phyloP scores from a whole-genome alignment of 2,888 invertebrate species.

The Willowsia nigromaculata region DNA sequence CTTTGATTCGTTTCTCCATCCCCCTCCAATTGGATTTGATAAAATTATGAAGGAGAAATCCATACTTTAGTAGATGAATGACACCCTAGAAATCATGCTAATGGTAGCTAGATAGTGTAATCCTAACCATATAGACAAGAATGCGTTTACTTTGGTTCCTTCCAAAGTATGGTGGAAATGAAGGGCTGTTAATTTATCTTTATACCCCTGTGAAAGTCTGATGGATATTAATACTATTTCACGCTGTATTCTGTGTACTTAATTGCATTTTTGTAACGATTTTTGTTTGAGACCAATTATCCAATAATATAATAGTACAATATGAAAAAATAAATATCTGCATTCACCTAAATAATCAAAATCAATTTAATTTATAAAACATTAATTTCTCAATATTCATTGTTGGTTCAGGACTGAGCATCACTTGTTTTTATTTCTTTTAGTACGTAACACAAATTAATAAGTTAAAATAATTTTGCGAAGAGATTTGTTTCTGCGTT shows the following conservation, averaged over 20 bases:
- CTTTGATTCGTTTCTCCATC: slow-evolving; percentile 92
- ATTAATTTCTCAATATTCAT: too few relatives aligned
- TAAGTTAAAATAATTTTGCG: neutral
- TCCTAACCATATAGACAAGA: too few relatives aligned
- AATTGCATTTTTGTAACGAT: neutral
- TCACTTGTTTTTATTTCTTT: neutral
- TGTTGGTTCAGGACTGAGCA: too few relatives aligned
- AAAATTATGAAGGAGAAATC: slow-evolving; percentile 98
- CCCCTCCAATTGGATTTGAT: slow-evolving; percentile 92
- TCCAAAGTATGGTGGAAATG: too few relatives aligned
- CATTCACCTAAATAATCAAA: neutral
- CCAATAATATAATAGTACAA: slow-evolving; percentile 15
- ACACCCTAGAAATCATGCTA: neutral
- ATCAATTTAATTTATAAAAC: neutral
- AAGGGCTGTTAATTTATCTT: neutral
- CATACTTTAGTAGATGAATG: slow-evolving; percentile 85
- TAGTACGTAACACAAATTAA: too few relatives aligned
- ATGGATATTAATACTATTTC: neutral
- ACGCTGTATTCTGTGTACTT: neutral
- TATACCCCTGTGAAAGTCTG: slow-evolving; percentile 6
- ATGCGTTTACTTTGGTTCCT: too few relatives aligned
- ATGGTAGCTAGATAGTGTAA: too few relatives aligned
- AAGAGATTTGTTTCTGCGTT: too few relatives aligned
- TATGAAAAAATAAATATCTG: neutral
- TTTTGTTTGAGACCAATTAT: slow-evolving; percentile 23